Evolutionary conservation across 2,797 vertebrate genomes (phyloP).

Genomic region (Peromyscus nudipes): DNA sequence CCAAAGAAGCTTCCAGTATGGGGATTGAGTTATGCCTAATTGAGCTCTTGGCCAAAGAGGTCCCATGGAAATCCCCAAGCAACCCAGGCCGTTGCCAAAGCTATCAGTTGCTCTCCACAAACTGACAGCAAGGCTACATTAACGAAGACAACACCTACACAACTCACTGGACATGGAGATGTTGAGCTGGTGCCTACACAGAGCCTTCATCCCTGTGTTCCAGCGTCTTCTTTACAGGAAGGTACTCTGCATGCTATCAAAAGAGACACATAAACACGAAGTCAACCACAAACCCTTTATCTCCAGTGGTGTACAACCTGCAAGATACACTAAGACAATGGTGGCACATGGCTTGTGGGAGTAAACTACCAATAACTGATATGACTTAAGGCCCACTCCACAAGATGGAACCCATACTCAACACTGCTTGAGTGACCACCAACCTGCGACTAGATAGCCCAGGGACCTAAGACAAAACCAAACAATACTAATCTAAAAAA

Average conservation of each 20-base stretch:
- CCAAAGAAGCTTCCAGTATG: too few relatives aligned
- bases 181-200: neutral
- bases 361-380: neutral
- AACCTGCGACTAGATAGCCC: neutral
- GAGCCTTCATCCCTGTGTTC: too few relatives aligned
- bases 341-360: neutral
- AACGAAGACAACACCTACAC: neutral
- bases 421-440: neutral
- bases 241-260: neutral
- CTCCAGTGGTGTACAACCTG: neutral
- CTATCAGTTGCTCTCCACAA: neutral
- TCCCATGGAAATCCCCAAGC: neutral
- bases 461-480: neutral
- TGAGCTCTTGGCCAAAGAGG: neutral
- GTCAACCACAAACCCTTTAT: neutral
- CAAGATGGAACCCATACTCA: neutral
- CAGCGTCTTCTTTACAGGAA: neutral
- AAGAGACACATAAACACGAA: neutral
- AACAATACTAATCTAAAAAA: neutral
- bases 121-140: too few relatives aligned
- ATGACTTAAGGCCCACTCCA: neutral
- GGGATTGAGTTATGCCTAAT: neutral
- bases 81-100: neutral
- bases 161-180: neutral
- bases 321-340: neutral